Conservation (phyloP, 2,888 invertebrate genomes). For the Pollenia angustigena region DNA sequence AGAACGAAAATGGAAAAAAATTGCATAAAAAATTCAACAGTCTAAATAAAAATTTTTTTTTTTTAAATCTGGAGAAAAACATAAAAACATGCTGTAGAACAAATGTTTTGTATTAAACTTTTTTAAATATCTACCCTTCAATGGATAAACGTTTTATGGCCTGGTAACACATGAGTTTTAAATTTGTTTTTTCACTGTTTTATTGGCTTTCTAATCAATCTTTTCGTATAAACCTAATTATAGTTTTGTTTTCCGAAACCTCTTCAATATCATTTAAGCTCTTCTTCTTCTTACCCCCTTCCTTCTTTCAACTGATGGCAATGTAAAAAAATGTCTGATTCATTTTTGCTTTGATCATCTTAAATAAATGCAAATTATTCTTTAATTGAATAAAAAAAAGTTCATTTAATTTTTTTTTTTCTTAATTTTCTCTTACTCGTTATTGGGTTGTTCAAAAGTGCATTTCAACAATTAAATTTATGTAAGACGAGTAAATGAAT, state of each 20-base stretch:
- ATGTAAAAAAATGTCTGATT: slow-evolving; percentile 32
- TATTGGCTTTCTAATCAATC: not conserved
- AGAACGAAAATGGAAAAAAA: slow-evolving; percentile 6
- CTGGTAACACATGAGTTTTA: no score
- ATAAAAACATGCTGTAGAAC: slow-evolving; percentile 32
- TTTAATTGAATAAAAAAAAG: slow-evolving; percentile 61
- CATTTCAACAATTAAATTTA: slow-evolving; percentile 40
- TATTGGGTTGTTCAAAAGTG: slow-evolving; percentile 35
- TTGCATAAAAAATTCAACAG: slow-evolving; percentile 49
- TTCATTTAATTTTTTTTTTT: slow-evolving; percentile 18
- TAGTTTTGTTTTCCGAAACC: slow-evolving; percentile 14
- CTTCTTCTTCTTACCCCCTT: not conserved
- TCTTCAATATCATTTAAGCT: not conserved
- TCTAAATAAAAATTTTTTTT: slow-evolving; percentile 36
- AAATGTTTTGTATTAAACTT: slow-evolving; percentile 32
- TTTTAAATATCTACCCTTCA: slow-evolving; percentile 39
- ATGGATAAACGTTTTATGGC: not conserved
- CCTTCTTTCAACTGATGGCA: not conserved
- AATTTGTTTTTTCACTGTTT: not conserved
- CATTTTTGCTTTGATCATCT: slow-evolving; percentile 49
- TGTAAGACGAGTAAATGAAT: slow-evolving; percentile 6
- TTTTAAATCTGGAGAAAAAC: slow-evolving; percentile 8
- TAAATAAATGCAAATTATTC: slow-evolving; percentile 62
- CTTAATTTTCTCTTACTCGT: not conserved
- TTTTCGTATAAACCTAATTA: slow-evolving; percentile 11